Conservation (phyloP, 1,140 invertebrate genomes). For the Dryas iulia region DNA sequence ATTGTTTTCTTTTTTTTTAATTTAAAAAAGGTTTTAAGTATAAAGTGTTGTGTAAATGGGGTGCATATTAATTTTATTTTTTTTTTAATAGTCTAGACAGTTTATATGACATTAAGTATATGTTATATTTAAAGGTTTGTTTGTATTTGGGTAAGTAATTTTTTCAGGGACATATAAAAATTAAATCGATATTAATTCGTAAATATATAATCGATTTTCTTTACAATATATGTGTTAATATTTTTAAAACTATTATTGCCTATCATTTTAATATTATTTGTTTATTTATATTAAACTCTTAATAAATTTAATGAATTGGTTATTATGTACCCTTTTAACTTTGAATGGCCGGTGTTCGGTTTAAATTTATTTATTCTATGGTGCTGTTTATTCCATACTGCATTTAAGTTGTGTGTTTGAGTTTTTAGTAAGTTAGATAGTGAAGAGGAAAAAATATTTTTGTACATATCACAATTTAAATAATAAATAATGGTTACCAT, state of each 20-base stretch:
- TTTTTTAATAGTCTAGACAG: not conserved
- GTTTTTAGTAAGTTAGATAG: conserved; percentile 50
- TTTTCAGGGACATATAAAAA: not conserved
- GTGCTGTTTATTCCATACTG: conserved; percentile 49
- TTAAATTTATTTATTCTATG: conserved; percentile 37
- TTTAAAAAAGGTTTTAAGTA: not conserved
- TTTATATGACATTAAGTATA: not conserved
- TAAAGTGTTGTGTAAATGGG: conserved; percentile 12
- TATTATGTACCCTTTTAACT: not conserved
- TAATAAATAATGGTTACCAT: conserved; percentile 69
- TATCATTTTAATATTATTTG: no score
- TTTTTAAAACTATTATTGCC: no score
- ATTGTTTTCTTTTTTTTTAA: conserved; percentile 18
- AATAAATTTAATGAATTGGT: no score
- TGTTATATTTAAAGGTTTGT: not conserved
- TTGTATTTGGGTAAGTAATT: not conserved
- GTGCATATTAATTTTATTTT: conserved; percentile 3
- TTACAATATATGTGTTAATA: no score
- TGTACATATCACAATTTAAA: conserved; percentile 78
- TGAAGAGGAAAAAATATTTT: conserved; percentile 71
- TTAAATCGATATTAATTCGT: no score
- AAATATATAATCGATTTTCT: no score
- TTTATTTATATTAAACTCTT: no score
- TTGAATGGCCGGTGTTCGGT: not conserved
- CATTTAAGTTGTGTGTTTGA: conserved; percentile 37